Conservation (phyloP, 2,888 invertebrate genomes). For the Latrodectus hesperus region DNA sequence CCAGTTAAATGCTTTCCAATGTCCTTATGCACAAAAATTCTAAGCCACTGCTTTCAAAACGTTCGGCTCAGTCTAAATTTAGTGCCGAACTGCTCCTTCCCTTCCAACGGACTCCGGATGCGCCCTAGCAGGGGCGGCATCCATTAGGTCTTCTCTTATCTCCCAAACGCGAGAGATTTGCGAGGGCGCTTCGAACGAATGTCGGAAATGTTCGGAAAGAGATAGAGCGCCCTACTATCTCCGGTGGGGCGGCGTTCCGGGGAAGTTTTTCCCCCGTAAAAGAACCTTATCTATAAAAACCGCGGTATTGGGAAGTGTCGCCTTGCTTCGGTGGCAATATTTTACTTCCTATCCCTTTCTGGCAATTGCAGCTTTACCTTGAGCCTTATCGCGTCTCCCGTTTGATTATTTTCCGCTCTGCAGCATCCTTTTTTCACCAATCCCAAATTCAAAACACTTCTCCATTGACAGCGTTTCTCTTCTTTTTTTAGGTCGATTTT, state of each 20-base stretch:
- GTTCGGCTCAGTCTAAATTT: background rate
- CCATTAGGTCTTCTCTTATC: constrained; percentile 54
- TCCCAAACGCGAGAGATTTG: constrained; percentile 21
- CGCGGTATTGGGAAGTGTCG: constrained; percentile 53
- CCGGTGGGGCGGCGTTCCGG: constrained; percentile 23
- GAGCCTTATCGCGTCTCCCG: background rate
- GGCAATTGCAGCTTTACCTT: background rate
- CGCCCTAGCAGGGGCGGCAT: constrained; percentile 30
- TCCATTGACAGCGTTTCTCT: background rate
- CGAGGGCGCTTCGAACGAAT: constrained; percentile 26
- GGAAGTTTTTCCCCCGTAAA: constrained; percentile 3
- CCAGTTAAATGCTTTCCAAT: too few relatives aligned
- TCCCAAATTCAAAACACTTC: background rate
- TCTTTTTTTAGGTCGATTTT: background rate
- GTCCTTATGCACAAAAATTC: too few relatives aligned
- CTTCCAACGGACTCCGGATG: constrained; percentile 17
- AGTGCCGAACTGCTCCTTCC: background rate
- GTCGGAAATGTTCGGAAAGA: constrained; percentile 62
- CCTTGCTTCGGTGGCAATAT: constrained; percentile 25
- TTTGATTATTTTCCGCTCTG: constrained; percentile 5
- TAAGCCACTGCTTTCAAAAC: background rate
- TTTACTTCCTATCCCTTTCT: constrained; percentile 28
- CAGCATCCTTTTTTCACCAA: background rate
- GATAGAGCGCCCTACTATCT: constrained; percentile 55
- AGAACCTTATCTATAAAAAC: constrained; percentile 55